phyloP scores from a whole-genome alignment of 1,140 invertebrate genomes.

The Hypsibius dujardini region DNA sequence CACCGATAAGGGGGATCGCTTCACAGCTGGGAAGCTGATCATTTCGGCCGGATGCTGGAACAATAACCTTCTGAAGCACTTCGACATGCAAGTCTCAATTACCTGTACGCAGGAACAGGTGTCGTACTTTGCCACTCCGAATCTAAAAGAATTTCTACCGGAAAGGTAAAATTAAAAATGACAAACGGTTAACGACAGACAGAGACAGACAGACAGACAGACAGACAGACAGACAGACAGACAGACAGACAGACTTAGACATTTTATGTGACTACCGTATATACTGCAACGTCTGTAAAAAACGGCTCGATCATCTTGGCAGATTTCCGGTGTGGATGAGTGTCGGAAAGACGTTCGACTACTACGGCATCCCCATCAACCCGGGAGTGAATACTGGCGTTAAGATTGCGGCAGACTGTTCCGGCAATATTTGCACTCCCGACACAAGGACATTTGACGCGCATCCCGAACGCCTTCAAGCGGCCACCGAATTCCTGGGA shows the following conservation, averaged over 20 bases:
- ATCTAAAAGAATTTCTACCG: constrained; percentile 30
- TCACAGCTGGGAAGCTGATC: constrained; percentile 27
- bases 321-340: constrained; percentile 31
- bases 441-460: constrained; percentile 22
- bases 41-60: constrained; percentile 31
- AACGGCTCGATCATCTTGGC: constrained; percentile 2
- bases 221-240: no score
- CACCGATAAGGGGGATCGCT: constrained; percentile 27
- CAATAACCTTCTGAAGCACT: constrained; percentile 29
- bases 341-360: constrained; percentile 25
- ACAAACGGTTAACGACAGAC: no score
- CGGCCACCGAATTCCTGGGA: constrained; percentile 18
- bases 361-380: constrained; percentile 30
- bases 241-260: no score
- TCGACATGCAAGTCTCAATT: constrained; percentile 30
- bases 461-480: constrained; percentile 20
- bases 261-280: neutral
- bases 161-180: constrained; percentile 30
- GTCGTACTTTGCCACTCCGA: constrained; percentile 30
- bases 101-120: constrained; percentile 32
- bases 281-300: neutral
- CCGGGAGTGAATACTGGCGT: constrained; percentile 26
- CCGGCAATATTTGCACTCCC: constrained; percentile 21
- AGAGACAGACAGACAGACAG: no score
- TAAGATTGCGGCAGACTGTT: constrained; percentile 28